A percentile compares a stretch with the other conserved stretches of the same genome.
These are phyloP conservation scores for Tapera naevia DNA, from an alignment of 2,797 vertebrate genomes.

Conservation along the genomic window DNA sequence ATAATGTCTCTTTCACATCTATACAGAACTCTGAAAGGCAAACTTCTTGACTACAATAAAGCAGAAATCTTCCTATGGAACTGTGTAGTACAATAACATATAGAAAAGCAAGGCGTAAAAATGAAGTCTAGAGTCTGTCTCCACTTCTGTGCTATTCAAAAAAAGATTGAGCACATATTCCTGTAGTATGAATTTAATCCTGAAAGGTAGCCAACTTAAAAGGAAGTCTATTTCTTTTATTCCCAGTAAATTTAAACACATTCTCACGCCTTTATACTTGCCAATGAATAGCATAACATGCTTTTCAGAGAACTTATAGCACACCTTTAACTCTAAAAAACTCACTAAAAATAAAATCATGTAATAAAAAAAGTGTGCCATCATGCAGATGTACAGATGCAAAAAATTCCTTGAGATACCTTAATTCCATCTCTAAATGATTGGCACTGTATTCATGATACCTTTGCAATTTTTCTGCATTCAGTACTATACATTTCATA, in stretches of 20 bases:
- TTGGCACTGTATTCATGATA: background rate
- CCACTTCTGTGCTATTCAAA: background rate
- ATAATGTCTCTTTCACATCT: background rate
- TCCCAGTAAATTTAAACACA: background rate
- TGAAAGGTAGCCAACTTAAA: background rate
- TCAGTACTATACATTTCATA: background rate
- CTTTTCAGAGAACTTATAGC: background rate
- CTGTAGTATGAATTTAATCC: background rate
- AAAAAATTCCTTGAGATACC: background rate
- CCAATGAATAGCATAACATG: background rate
- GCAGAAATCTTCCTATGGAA: background rate
- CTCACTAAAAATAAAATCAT: background rate
- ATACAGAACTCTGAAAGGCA: background rate
- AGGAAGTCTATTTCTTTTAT: background rate
- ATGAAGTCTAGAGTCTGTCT: background rate
- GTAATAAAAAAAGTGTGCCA: background rate
- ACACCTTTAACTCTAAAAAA: background rate
- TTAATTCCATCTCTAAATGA: background rate
- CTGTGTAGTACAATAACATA: background rate
- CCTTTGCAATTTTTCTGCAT: background rate
- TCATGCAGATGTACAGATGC: background rate
- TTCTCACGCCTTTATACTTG: background rate
- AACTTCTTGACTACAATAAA: background rate
- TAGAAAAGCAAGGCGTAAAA: background rate
- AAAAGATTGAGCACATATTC: background rate